Base-by-base conservation (phyloP, 2,113 vertebrate genomes). In the Cervus canadensis region DNA sequence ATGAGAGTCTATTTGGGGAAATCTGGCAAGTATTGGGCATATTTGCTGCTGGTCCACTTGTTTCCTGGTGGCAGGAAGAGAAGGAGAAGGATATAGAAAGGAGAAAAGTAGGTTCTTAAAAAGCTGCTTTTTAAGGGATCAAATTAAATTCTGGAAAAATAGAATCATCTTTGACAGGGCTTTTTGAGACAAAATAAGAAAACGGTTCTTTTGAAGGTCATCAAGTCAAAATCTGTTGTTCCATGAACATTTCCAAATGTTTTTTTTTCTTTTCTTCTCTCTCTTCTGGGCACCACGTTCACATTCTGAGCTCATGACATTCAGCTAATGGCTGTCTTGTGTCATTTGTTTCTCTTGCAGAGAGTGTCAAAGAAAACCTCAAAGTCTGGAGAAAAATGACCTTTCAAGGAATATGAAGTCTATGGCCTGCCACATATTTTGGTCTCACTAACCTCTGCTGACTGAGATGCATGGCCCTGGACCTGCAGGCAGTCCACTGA, bases 301-400 rank as follows among this genome's bases (percentile, higher is more conserved):
- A 7, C 17, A 45, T 13, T n/a, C 52, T 59, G 30, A 88, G 52
- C 17, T 92, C 89, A 28, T 62, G 79, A 33, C 40, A 26, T 40
- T 54, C 93, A 79, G 4, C 43, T 88, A 30, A 76, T 95, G 57
- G 15, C 8, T 2, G 33, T 30, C 59, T 60, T 71, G 16, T 97
- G 54, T 95, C 52, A 45, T 94, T 94, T 87, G 2, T 43, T 40
- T 74, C 62, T 54, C 10, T 97, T 98, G 59, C 76, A 99, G 98
- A 5, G 0, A 62, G 33, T 82, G 45, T 40, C 59, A 81, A 59
- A 96, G 79, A 64, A 96, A 92, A 19, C 21, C 52, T 92, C 92
- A 76, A 95, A 93, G n/a, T 81, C 59, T 94, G 45, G 50, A 71
- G 28, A 33, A 14, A 52, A 57, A 43, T 64, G 93, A 26, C 43